Evolutionary conservation across 2,797 vertebrate genomes (phyloP).

Genomic region (Aphelocoma californica): DNA sequence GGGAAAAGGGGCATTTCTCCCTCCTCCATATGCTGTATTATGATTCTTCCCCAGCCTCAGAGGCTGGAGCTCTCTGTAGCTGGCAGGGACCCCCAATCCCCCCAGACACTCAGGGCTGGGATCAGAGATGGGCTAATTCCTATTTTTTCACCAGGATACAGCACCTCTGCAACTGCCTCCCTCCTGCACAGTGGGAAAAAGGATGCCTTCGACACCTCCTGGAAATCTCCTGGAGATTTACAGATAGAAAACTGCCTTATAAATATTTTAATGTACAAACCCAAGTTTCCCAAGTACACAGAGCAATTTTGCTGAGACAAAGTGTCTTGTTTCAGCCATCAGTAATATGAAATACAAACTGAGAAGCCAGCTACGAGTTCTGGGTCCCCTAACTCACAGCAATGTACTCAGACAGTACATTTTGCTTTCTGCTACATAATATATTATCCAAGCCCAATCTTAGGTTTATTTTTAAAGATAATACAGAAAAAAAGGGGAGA

Average conservation of each 20-base stretch:
- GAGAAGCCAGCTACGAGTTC: background rate
- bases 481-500: constrained; percentile 33
- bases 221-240: background rate
- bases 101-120: background rate
- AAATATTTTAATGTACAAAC: constrained; percentile 13
- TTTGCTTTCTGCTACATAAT: constrained; percentile 7
- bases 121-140: background rate
- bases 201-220: background rate
- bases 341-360: background rate
- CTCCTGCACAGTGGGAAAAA: background rate
- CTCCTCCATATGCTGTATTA: background rate
- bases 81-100: background rate
- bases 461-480: constrained; percentile 14
- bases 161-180: background rate
- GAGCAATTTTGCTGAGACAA: constrained; percentile 21
- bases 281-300: background rate
- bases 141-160: background rate
- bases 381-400: background rate
- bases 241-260: background rate
- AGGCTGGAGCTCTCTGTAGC: background rate
- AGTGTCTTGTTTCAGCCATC: background rate
- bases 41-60: background rate
- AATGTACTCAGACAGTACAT: background rate
- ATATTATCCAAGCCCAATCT: constrained; percentile 31
- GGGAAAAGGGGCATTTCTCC: background rate